A percentile compares a stretch with the other conserved stretches of the same genome.
These are phyloP conservation scores for Poeciliopsis paucimaculata DNA, from an alignment of 2,797 vertebrate genomes.

Conservation along the genomic window DNA sequence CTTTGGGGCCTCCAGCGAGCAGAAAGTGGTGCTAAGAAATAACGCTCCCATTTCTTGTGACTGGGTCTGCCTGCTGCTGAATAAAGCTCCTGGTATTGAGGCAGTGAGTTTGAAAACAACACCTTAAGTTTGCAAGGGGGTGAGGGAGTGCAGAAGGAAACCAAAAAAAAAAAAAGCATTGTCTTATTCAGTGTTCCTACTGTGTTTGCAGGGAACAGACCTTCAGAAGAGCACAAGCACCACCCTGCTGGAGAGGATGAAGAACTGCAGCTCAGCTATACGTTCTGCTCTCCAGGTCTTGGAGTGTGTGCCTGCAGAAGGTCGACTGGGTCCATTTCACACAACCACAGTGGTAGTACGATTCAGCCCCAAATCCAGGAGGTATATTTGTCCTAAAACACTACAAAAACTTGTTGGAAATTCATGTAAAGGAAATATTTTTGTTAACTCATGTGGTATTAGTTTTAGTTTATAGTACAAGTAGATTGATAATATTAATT, in stretches of 20 bases:
- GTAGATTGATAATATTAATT: not conserved
- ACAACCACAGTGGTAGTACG: conserved; percentile 48
- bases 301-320: conserved; percentile 58
- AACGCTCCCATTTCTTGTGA: conserved; percentile 53
- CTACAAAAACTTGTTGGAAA: not conserved
- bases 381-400: conserved; percentile 36
- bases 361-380: conserved; percentile 60
- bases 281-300: conserved; percentile 29
- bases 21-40: conserved; percentile 65
- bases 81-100: conserved; percentile 55
- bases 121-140: not conserved
- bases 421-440: not conserved
- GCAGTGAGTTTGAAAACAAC: conserved; percentile 43
- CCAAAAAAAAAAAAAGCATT: not conserved
- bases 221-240: conserved; percentile 54
- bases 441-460: too few species aligned
- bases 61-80: conserved; percentile 64
- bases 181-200: not conserved
- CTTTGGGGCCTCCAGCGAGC: conserved; percentile 56
- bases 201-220: conserved; percentile 54
- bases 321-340: conserved; percentile 50
- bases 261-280: conserved; percentile 7
- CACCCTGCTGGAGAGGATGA: conserved; percentile 46
- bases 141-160: not conserved
- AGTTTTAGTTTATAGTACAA: not conserved